These are phyloP conservation scores for Porites lobata DNA, from an alignment of 92 coral and sea anemone genomes.

Conservation along the genomic window DNA sequence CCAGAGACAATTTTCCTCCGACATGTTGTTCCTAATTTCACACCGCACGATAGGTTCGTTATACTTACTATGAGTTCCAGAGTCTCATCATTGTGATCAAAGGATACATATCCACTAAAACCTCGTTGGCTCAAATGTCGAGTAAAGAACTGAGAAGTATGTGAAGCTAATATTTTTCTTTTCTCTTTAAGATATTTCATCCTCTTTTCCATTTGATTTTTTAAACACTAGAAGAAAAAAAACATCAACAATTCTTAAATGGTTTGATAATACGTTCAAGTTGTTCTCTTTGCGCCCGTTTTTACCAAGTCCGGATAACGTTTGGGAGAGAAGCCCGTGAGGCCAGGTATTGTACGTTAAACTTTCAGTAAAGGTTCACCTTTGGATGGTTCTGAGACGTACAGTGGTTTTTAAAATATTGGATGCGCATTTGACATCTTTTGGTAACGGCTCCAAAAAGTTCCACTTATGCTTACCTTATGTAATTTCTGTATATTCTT, in stretches of 20 bases:
- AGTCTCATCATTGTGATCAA: conserved; percentile 39
- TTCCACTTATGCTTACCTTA: not conserved
- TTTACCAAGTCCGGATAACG: too few species aligned
- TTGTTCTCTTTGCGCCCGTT: too few species aligned
- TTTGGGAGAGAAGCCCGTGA: too few species aligned
- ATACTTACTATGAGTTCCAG: conserved; percentile 44
- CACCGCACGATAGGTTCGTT: too few species aligned
- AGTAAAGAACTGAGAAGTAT: conserved; percentile 28
- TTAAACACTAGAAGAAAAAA: conserved; percentile 15
- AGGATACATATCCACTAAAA: conserved; percentile 28
- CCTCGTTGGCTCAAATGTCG: conserved; percentile 36
- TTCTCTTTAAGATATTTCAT: not conserved
- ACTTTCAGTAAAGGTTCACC: too few species aligned
- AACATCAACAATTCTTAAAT: not conserved
- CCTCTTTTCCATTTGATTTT: conserved; percentile 6
- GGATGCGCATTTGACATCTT: too few species aligned
- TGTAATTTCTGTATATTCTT: conserved; percentile 5
- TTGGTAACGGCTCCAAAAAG: too few species aligned
- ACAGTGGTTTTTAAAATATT: too few species aligned
- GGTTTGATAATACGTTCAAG: not conserved
- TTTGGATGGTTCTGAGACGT: too few species aligned
- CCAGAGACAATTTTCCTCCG: too few species aligned
- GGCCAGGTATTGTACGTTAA: too few species aligned
- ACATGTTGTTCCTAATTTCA: too few species aligned
- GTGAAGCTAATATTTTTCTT: conserved; percentile 16